Conservation (phyloP, 2,888 invertebrate species). For the Ornithoptera alexandrae region DNA sequence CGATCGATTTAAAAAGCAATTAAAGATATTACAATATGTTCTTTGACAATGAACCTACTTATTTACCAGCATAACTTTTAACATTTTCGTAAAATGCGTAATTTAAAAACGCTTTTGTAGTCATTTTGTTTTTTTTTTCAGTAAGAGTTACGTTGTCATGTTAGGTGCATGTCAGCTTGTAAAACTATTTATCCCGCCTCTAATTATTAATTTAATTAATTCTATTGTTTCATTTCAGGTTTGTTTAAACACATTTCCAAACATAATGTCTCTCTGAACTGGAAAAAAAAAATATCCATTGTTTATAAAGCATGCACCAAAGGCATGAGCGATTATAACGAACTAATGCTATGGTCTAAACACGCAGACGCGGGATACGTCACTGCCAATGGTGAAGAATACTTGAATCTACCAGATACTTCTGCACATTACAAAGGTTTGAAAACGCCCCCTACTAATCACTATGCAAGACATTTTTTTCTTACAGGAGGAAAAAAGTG, state of each 20-base stretch:
- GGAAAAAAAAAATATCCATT: slow-evolving; percentile 80
- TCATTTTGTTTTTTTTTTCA: too few relatives aligned
- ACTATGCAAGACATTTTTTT: slow-evolving; percentile 87
- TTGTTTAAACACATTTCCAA: slow-evolving; percentile 93
- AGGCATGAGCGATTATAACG: slow-evolving; percentile 80
- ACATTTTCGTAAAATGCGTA: too few relatives aligned
- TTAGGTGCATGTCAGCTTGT: too few relatives aligned
- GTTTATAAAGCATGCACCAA: slow-evolving; percentile 70
- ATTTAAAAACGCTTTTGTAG: too few relatives aligned
- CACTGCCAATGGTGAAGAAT: slow-evolving; percentile 89
- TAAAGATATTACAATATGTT: too few relatives aligned
- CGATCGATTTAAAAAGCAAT: too few relatives aligned
- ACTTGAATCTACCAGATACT: slow-evolving; percentile 82
- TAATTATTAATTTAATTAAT: not conserved
- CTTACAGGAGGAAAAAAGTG: slow-evolving; percentile 78
- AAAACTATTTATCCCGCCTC: too few relatives aligned
- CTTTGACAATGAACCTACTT: too few relatives aligned
- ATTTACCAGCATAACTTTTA: too few relatives aligned
- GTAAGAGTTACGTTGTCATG: too few relatives aligned
- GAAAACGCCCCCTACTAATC: slow-evolving; percentile 86
- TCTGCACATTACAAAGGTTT: slow-evolving; percentile 82
- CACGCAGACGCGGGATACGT: slow-evolving; percentile 84
- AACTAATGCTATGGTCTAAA: slow-evolving; percentile 87
- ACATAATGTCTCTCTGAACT: slow-evolving; percentile 88
- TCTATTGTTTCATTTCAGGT: slow-evolving; percentile 67